Evolutionary conservation across 1,140 invertebrate genomes (phyloP), one percentile per base, ranked within the genome.

Genomic region (Pseudomyrmex gracilis): DNA sequence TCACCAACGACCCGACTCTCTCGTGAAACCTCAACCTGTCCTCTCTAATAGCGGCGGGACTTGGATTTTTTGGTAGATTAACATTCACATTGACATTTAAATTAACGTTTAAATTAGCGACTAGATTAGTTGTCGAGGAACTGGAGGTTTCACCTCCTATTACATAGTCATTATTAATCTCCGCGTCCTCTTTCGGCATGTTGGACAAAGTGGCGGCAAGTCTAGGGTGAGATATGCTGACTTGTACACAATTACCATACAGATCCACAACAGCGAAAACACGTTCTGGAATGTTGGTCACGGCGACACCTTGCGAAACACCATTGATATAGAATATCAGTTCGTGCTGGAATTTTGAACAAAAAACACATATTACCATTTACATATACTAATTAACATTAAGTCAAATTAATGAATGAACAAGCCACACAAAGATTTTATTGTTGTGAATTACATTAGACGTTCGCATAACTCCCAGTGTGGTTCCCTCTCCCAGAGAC

Each of bases 191-290:
- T 85, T 92, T 93, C 12, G 87, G 85, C 8, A 91, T 88, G n/a
- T 86, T 90, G 15, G 64, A 73, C n/a, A 84, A 5, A 34, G 34
- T 34, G 61, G 45, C 13, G 1, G 43, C 43, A 49, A 85, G 60
- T 60, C 67, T 91, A 12, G 93, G 92, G 47, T 92, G 93, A 43
- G 95, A 95, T 83, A 96, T 95, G 12, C 96, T 97, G 10, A 99
- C 97, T 95, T 99, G 98, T 8, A 98, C 97, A 94, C 98, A 99
- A 93, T 98, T 98, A 2, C 98, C 98, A 93, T 98, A 99, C 91
- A 99, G 95, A 94, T 99, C 98, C 34, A 99, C 96, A 13, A 99
- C 96, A 9, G 97, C 98, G 95, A 96, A 99, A 15, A 99, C 95
- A 57, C 95, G 94, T 15, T 95, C 89, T 24, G 98, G 98, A 85